Conservation (phyloP, 2,113 vertebrate species). For the Lampris incognitus region DNA sequence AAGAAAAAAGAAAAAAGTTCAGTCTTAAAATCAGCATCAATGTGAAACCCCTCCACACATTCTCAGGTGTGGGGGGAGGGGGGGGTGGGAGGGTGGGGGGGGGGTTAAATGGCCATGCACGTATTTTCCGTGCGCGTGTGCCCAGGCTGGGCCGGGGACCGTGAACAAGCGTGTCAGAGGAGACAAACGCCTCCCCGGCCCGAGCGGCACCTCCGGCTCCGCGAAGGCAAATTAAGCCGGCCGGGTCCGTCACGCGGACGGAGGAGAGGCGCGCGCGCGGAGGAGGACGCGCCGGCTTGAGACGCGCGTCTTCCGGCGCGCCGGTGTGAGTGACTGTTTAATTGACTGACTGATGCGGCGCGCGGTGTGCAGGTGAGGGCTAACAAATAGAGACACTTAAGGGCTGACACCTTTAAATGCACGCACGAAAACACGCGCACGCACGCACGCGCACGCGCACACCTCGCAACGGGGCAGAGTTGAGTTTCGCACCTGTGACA, state of each 20-base stretch:
- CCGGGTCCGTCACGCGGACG: constrained; percentile 41
- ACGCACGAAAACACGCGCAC: constrained; percentile 40
- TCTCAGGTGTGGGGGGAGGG: too few relatives aligned
- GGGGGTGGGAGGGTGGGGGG: too few relatives aligned
- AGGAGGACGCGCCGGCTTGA: constrained; percentile 54
- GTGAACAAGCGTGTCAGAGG: constrained; percentile 33
- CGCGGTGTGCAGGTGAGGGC: constrained; percentile 78
- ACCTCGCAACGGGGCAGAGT: too few relatives aligned
- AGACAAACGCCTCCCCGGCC: constrained; percentile 39
- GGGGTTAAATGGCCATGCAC: too few relatives aligned
- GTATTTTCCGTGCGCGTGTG: neutral
- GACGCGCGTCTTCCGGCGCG: constrained; percentile 57
- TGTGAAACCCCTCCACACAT: too few relatives aligned
- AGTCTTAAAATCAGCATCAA: too few relatives aligned
- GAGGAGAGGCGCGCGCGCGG: constrained; percentile 36
- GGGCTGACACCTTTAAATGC: constrained; percentile 67
- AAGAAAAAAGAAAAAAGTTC: too few relatives aligned
- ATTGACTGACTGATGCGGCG: constrained; percentile 85
- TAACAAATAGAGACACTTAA: constrained; percentile 84
- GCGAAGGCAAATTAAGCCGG: constrained; percentile 55
- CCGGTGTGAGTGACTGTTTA: constrained; percentile 80
- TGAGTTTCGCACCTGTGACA: too few relatives aligned
- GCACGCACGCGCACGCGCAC: too few relatives aligned
- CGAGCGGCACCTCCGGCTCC: constrained; percentile 30
- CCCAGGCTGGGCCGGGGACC: neutral